Evolutionary conservation across 2,113 vertebrate genomes (phyloP).

Genomic region (Sinocyclocheilus rhinocerous): DNA sequence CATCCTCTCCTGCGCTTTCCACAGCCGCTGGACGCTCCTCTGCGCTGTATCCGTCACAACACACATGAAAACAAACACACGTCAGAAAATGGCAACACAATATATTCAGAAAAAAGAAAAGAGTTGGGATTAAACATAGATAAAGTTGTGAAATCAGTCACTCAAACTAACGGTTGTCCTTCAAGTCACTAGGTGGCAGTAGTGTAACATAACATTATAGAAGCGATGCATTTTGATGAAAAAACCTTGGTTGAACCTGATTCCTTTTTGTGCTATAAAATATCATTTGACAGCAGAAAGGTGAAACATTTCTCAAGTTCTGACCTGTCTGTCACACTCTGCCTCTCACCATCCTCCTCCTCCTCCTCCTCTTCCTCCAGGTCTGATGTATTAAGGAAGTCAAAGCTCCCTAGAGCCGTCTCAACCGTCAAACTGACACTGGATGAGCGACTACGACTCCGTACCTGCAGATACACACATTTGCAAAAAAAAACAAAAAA

Average conservation of each 20-base stretch:
- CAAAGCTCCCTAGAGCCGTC: slow-evolving; percentile 92
- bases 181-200: slow-evolving; percentile 48
- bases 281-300: neutral
- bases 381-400: slow-evolving; percentile 91
- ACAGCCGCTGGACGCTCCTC: slow-evolving; percentile 17
- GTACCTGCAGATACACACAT: slow-evolving; percentile 68
- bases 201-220: slow-evolving; percentile 1
- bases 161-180: neutral
- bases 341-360: slow-evolving; percentile 61
- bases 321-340: slow-evolving; percentile 58
- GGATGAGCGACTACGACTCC: slow-evolving; percentile 84
- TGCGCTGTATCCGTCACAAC: slow-evolving; percentile 23
- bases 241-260: neutral
- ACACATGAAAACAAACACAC: slow-evolving; percentile 28
- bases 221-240: neutral
- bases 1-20: slow-evolving; percentile 51
- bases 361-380: slow-evolving; percentile 79
- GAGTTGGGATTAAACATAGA: neutral
- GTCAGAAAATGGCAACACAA: slow-evolving; percentile 2
- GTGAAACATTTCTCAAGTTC: slow-evolving; percentile 29
- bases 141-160: neutral
- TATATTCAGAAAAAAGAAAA: neutral
- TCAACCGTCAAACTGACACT: slow-evolving; percentile 93
- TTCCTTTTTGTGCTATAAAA: neutral
- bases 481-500: slow-evolving; percentile 10